Base-by-base conservation (phyloP, 1,140 invertebrate species). In the Ectropis grisescens region DNA sequence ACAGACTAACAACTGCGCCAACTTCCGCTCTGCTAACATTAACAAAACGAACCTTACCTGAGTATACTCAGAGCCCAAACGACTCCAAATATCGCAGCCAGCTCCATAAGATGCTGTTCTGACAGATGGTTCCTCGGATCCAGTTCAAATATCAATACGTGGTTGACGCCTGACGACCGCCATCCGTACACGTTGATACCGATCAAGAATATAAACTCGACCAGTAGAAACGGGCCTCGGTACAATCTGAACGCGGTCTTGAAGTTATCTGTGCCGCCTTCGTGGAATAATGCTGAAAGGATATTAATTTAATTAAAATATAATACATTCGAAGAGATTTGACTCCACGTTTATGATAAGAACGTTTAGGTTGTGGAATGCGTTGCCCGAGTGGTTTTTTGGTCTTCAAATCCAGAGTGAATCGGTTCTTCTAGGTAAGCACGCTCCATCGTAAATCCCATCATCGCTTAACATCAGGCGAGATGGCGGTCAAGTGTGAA, bases 151-250 rank as follows among this genome's bases (percentile, higher is more conserved):
- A 99, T 99, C 0, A 99, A 86, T 0, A 99, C 98, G 76, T 99
- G 98, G 85, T 99, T 99, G 2, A 99, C 97, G 7, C 98, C 97
- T 0, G 96, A 97, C 2, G 94, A 95, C 48, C 97, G 85, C 97
- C 97, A 99, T n/a, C 96, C 96, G 76, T 98, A 98, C 10, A 95
- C 97, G 68, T 99, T 99, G 9, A 99, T 90, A 11, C 97, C 97
- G 65, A 99, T 95, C 1, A 99, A 82, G 67, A 98, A 99, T 44
- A 99, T 86, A 67, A 97, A 97, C 52, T 98, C 86, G 33, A 98
- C 92, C 19, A 99, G 84, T 0, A 99, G 87, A 38, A 99, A 87
- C 2, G 96, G 94, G 0, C 95, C 96, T 22, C 98, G 86, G 69
- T 98, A 99, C 7, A 99, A 70, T 24, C 93, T 86, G 45, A 94